Percentiles rank a stretch among this genome's conserved stretches.
These are phyloP conservation scores for Hydrozoanthus gracilis DNA, from an alignment of 92 coral and sea anemone genomes.

Conservation along the genomic window DNA sequence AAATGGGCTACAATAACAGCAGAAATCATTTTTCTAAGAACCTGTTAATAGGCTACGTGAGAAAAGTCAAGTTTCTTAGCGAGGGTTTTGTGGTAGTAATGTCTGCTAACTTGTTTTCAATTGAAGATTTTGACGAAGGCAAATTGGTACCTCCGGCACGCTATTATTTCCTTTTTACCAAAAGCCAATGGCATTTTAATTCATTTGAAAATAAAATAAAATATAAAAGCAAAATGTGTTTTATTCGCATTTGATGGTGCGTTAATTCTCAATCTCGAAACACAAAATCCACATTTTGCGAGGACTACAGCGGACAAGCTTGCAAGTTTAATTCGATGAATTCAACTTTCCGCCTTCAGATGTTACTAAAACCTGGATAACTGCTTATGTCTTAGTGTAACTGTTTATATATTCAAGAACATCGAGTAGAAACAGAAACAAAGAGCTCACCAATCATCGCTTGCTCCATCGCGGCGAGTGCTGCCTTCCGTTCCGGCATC, in stretches of 20 bases:
- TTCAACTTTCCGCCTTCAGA: no score
- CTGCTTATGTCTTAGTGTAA: background rate
- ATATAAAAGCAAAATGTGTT: slow-evolving; percentile 4
- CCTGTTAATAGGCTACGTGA: no score
- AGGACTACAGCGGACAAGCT: background rate
- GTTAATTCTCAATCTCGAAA: background rate
- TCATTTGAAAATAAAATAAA: background rate
- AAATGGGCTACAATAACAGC: no score
- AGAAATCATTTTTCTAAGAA: no score
- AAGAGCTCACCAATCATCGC: slow-evolving; percentile 14
- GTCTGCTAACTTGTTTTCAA: no score
- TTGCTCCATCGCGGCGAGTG: background rate
- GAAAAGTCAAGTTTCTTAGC: no score
- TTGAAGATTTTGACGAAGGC: background rate
- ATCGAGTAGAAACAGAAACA: slow-evolving; percentile 1
- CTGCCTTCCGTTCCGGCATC: background rate
- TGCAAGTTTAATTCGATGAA: background rate
- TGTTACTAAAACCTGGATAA: background rate
- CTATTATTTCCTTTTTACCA: background rate
- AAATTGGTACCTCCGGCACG: slow-evolving; percentile 8
- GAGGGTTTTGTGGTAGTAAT: no score
- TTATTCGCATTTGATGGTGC: background rate
- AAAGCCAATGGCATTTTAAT: background rate
- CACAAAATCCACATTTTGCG: slow-evolving; percentile 6
- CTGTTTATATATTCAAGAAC: background rate